A percentile compares a stretch with the other conserved stretches of the same genome.
Evolutionary conservation across 2,113 vertebrate species (phyloP).

Genomic region (Isurus oxyrinchus): DNA sequence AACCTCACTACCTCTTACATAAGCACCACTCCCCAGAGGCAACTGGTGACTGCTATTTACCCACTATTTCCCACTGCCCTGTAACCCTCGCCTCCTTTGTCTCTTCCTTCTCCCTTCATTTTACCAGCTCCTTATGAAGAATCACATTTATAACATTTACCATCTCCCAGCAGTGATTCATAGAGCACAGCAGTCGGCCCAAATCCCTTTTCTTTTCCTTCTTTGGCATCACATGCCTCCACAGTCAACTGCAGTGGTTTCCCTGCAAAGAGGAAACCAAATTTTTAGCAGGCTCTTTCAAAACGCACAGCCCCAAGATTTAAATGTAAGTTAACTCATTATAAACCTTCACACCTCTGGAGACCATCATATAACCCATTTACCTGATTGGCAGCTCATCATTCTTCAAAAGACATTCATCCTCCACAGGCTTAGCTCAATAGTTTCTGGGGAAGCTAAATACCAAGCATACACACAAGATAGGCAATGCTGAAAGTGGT

Average conservation of each 20-base stretch:
- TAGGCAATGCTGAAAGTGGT: neutral
- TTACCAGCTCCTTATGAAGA: neutral
- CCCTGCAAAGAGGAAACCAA: constrained; percentile 55
- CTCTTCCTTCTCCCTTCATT: neutral
- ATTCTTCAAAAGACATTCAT: neutral
- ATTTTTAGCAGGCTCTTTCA: neutral
- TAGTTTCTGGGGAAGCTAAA: neutral
- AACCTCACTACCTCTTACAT: neutral
- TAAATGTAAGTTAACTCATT: neutral
- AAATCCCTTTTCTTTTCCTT: constrained; percentile 85
- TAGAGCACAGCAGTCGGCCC: constrained; percentile 88
- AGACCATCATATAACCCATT: neutral
- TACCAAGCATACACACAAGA: neutral
- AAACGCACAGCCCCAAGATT: neutral
- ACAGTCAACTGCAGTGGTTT: constrained; percentile 78
- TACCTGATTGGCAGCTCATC: neutral
- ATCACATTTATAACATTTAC: constrained; percentile 54
- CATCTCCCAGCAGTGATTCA: constrained; percentile 81
- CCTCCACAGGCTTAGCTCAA: neutral
- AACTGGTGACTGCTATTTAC: neutral
- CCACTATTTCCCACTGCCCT: neutral
- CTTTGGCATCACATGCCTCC: constrained; percentile 92
- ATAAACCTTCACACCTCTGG: neutral
- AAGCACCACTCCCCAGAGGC: neutral
- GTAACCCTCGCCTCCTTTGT: neutral